Conservation (phyloP, 2,888 invertebrate genomes). For the Oligia strigilis region DNA sequence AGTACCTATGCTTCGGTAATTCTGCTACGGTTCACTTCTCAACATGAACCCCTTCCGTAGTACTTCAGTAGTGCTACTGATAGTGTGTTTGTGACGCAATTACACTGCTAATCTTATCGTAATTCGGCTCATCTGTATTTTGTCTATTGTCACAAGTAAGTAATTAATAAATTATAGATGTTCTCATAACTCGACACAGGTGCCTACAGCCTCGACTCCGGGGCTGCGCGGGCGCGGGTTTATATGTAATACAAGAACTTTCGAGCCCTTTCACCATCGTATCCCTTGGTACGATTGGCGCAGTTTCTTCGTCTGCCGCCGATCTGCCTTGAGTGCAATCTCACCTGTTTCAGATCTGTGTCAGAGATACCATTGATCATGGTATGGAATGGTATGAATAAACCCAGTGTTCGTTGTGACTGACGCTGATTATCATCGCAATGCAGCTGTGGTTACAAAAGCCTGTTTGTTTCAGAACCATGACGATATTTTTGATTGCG, state of each 20-base stretch:
- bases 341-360: conserved; percentile 60
- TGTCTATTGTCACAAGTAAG: conserved; percentile 11
- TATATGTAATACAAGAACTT: conserved; percentile 71
- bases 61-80: too few species aligned
- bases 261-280: conserved; percentile 82
- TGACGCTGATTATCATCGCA: conserved; percentile 51
- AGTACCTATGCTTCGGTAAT: background rate
- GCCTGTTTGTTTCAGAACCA: conserved; percentile 41
- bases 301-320: conserved; percentile 63
- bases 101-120: too few species aligned
- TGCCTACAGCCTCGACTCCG: conserved; percentile 31
- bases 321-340: conserved; percentile 66
- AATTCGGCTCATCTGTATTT: background rate
- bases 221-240: conserved; percentile 66
- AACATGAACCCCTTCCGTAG: background rate
- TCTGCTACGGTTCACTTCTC: background rate
- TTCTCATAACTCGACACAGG: conserved; percentile 34
- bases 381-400: conserved; percentile 39
- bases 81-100: too few species aligned
- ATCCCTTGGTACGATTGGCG: conserved; percentile 70
- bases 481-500: conserved; percentile 30
- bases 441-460: conserved; percentile 40
- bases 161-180: conserved; percentile 35
- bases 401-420: conserved; percentile 40
- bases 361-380: conserved; percentile 56